Conservation (phyloP, 2,797 vertebrate genomes). For the Manis pentadactyla region DNA sequence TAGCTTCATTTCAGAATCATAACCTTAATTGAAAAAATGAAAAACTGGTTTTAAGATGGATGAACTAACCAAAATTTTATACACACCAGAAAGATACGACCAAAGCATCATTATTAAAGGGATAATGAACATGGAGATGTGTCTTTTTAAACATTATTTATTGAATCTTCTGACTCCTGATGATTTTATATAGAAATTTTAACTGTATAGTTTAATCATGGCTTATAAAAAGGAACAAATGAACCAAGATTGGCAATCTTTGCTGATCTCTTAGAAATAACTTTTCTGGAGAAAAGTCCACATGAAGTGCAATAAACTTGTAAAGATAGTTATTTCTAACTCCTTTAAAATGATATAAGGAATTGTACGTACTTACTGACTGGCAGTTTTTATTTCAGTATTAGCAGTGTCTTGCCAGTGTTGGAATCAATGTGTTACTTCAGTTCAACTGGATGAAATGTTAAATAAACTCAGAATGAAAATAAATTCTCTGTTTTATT, state of each 20-base stretch:
- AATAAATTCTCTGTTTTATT: constrained; percentile 62
- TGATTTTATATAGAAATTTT: constrained; percentile 71
- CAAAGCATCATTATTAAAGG: neutral
- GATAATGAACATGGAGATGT: neutral
- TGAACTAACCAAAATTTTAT: neutral
- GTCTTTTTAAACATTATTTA: constrained; percentile 26
- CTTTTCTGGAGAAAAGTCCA: constrained; percentile 69
- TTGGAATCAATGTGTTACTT: constrained; percentile 87
- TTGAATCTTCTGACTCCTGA: constrained; percentile 66
- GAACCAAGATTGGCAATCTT: constrained; percentile 68
- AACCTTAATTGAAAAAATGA: neutral
- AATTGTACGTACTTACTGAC: constrained; percentile 39
- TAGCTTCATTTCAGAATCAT: neutral
- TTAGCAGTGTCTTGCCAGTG: constrained; percentile 77
- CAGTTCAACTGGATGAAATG: constrained; percentile 87
- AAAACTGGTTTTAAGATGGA: neutral
- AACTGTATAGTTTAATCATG: constrained; percentile 52
- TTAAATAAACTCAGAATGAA: constrained; percentile 83
- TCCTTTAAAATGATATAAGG: neutral
- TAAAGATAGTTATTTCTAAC: constrained; percentile 39
- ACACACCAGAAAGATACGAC: neutral
- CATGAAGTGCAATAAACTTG: constrained; percentile 75
- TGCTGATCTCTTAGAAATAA: constrained; percentile 59
- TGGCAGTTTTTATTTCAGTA: constrained; percentile 73
- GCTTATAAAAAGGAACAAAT: constrained; percentile 82